phyloP scores from a whole-genome alignment of 2,113 vertebrate genomes.

The Uria aalge region DNA sequence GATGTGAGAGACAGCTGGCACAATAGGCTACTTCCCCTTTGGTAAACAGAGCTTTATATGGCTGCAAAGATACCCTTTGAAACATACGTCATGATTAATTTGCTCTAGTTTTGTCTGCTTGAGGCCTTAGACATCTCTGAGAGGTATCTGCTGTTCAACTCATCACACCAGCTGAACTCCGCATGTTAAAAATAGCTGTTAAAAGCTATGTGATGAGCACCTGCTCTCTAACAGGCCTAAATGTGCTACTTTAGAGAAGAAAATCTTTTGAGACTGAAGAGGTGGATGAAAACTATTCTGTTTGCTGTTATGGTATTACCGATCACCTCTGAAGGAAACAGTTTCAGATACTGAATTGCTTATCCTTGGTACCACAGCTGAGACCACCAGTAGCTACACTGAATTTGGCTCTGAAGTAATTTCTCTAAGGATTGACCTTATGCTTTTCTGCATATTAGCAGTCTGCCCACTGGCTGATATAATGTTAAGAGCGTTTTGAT shows the following conservation, averaged over 20 bases:
- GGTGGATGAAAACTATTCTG: not conserved
- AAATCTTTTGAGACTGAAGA: not conserved
- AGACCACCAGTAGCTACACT: not conserved
- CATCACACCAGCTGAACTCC: not conserved
- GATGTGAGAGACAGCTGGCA: not conserved
- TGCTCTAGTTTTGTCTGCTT: not conserved
- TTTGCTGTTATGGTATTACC: not conserved
- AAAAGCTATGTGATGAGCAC: not conserved
- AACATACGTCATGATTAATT: not conserved
- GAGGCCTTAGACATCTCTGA: not conserved
- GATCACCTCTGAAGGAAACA: not conserved
- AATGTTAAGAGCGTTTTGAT: not conserved
- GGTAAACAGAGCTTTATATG: not conserved
- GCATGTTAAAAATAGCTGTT: not conserved
- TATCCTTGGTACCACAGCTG: not conserved
- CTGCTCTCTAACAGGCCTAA: not conserved
- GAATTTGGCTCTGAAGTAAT: not conserved
- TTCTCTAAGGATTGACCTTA: not conserved
- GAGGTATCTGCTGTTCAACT: not conserved
- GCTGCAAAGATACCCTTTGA: not conserved
- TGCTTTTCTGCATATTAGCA: not conserved
- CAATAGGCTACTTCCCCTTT: not conserved
- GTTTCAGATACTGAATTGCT: not conserved
- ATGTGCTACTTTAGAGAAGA: not conserved
- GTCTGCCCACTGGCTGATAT: not conserved